Evolutionary conservation across 1,140 invertebrate genomes (phyloP).

Genomic region (Drosophila leontia): DNA sequence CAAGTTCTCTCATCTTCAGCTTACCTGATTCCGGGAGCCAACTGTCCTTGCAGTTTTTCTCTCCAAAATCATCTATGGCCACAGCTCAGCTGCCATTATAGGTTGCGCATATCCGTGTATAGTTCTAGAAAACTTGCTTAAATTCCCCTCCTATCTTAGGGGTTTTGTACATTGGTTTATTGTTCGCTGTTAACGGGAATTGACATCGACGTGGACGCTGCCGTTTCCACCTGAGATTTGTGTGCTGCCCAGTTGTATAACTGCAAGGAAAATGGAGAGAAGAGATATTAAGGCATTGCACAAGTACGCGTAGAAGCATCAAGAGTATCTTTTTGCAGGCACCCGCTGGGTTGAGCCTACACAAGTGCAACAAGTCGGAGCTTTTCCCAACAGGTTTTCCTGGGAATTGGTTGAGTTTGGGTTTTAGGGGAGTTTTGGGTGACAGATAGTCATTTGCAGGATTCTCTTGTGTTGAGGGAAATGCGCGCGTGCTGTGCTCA

Average conservation of each 20-base stretch:
- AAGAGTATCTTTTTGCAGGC: conserved; percentile 9
- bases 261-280: conserved; percentile 48
- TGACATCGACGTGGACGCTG: conserved; percentile 35
- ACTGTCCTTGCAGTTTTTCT: conserved; percentile 26
- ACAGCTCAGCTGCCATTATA: conserved; percentile 8
- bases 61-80: conserved; percentile 13
- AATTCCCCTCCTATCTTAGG: conserved; percentile 5
- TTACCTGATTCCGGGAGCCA: conserved; percentile 40
- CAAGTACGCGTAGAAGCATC: background rate
- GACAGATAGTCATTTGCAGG: conserved; percentile 52
- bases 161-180: conserved; percentile 36
- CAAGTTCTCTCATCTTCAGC: background rate
- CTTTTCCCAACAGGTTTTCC: conserved; percentile 7
- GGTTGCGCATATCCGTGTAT: background rate
- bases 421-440: conserved; percentile 16
- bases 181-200: conserved; percentile 38
- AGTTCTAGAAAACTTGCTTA: conserved; percentile 5
- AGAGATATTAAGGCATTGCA: conserved; percentile 27
- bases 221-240: conserved; percentile 30
- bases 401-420: background rate
- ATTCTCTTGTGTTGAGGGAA: conserved; percentile 45
- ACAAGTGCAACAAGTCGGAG: conserved; percentile 52
- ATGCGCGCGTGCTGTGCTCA: conserved; percentile 65
- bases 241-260: conserved; percentile 37
- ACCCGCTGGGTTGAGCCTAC: conserved; percentile 28